Evolutionary conservation across 2,888 invertebrate species (phyloP).

Genomic region (Trichogramma dendrolimi): DNA sequence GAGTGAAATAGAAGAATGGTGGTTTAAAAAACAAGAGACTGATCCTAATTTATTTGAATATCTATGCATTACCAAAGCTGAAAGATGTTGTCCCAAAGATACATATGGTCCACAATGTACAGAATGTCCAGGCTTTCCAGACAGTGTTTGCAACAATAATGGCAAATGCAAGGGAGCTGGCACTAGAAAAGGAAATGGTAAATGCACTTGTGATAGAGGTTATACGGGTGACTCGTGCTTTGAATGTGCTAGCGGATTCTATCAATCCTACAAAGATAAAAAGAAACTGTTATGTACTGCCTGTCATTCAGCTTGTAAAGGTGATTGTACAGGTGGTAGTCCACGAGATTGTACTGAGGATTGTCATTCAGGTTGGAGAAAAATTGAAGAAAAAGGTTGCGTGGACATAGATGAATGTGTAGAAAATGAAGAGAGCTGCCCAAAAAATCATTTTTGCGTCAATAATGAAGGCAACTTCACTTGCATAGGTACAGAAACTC

Average conservation of each 20-base stretch:
- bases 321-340: conserved; percentile 70
- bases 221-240: conserved; percentile 69
- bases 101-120: conserved; percentile 80
- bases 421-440: conserved; percentile 57
- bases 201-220: conserved; percentile 80
- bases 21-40: conserved; percentile 65
- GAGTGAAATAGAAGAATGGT: conserved; percentile 81
- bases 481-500: conserved; percentile 59
- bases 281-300: conserved; percentile 69
- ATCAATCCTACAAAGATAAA: conserved; percentile 70
- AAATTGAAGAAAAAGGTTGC: conserved; percentile 73
- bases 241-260: conserved; percentile 71
- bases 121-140: conserved; percentile 72
- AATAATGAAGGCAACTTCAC: conserved; percentile 81
- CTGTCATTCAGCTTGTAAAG: conserved; percentile 78
- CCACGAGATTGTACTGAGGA: conserved; percentile 62
- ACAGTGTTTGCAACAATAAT: conserved; percentile 73
- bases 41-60: conserved; percentile 65
- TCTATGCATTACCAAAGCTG: conserved; percentile 73
- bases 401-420: conserved; percentile 80
- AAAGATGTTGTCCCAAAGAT: conserved; percentile 79
- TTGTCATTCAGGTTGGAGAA: conserved; percentile 70
- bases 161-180: conserved; percentile 86
- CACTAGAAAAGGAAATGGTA: conserved; percentile 87
- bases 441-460: conserved; percentile 74